Base-by-base conservation (phyloP, 2,113 vertebrate genomes). In the Rattus rattus region DNA sequence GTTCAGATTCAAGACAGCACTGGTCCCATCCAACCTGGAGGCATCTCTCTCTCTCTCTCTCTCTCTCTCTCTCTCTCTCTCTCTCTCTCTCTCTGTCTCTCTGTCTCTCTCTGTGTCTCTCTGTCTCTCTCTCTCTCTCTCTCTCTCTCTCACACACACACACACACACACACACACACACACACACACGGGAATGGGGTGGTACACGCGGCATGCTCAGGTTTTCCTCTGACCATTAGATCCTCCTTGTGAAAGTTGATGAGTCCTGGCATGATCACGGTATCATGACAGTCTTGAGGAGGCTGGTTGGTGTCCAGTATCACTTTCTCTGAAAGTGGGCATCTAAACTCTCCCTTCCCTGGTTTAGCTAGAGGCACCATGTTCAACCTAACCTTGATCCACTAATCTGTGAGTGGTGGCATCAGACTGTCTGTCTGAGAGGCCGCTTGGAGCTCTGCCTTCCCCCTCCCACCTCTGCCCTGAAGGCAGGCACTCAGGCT, bases 241-340 rank as follows among this genome's bases (percentile, higher is more conserved):
- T n/a, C 3, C 56, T 80, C 9, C 4, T 11, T 1, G 1, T 2
- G 33, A 12, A 77, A 39, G 73, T 0, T 1, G 5, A 28, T 67
- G 56, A 61, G 22, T 47, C 13, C 61, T 36, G 39, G 52, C 33
- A 22, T 76, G 36, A 1, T 11, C 10, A 0, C 2, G 61, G 6
- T 65, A 36, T 81, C 79, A 59, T 7, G 20, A 81, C 4, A 0
- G 0, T n/a, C 86, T 33, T 20, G 0, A 24, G 8, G 56, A 39
- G 3, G 2, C 5, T 1, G 9, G 19, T 65, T 28, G 28, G 24
- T 5, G 33, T 52, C 54, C 6, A 7, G 73, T 19, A 70, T 39
- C 69, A 69, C 16, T 56, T 43, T 33, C 79, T 59, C 36, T 20
- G 84, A 73, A 16, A 70, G 67, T 70, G 0, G 5, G 30, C 47